Evolutionary conservation across 2,797 vertebrate genomes (phyloP).

Genomic region (Rhynchonycteris naso): DNA sequence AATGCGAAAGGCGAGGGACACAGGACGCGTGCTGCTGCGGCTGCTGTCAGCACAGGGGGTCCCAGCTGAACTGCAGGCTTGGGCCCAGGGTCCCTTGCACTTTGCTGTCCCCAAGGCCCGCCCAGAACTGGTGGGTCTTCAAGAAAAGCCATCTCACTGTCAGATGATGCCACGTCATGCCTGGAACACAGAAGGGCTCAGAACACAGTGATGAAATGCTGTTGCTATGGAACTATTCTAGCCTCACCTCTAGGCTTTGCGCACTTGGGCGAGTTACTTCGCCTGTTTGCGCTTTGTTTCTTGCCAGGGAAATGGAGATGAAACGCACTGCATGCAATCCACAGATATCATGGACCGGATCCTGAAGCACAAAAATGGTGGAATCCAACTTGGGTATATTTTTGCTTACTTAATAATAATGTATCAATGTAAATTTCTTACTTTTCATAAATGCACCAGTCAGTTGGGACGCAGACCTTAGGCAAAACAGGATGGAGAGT

Average conservation of each 20-base stretch:
- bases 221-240: not conserved
- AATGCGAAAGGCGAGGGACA: fast-evolving
- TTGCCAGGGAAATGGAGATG: not conserved
- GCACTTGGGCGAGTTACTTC: not conserved
- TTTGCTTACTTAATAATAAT: not conserved
- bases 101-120: not conserved
- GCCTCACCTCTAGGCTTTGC: not conserved
- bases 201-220: not conserved
- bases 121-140: not conserved
- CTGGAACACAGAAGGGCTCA: not conserved
- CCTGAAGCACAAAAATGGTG: not conserved
- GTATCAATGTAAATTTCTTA: not conserved
- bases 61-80: not conserved
- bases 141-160: not conserved
- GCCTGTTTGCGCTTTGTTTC: not conserved
- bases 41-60: not conserved
- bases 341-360: not conserved
- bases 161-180: not conserved
- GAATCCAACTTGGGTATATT: not conserved
- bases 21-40: fast-evolving
- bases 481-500: not conserved
- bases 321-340: not conserved
- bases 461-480: not conserved
- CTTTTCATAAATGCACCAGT: not conserved
- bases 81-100: not conserved